phyloP scores from a whole-genome alignment of 1,140 invertebrate genomes.

The Galleria mellonella region DNA sequence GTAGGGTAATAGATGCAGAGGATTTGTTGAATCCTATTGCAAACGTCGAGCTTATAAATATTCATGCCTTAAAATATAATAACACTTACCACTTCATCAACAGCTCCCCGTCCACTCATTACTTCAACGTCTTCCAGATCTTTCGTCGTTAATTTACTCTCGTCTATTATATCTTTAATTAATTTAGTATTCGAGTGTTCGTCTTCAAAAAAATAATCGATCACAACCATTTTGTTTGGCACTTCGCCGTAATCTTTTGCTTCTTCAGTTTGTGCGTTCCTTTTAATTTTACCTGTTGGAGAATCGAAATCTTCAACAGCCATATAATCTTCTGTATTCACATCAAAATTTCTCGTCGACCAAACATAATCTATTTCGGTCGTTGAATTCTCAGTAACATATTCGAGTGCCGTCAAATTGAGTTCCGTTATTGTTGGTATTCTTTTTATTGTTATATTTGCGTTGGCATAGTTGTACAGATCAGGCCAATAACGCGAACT shows the following conservation, averaged over 20 bases:
- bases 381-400: constrained; percentile 20
- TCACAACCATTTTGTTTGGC: constrained; percentile 11
- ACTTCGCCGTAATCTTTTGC: constrained; percentile 27
- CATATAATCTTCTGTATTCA: constrained; percentile 16
- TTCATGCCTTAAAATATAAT: neutral
- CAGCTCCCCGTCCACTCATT: constrained; percentile 6
- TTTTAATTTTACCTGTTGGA: constrained; percentile 20
- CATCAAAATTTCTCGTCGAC: constrained; percentile 14
- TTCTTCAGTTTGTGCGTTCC: constrained; percentile 15
- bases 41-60: too few species aligned
- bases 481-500: constrained; percentile 55
- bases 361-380: constrained; percentile 30
- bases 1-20: too few species aligned
- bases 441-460: constrained; percentile 56
- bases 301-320: constrained; percentile 30
- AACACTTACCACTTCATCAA: constrained; percentile 2
- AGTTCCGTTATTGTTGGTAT: constrained; percentile 55
- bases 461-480: constrained; percentile 51
- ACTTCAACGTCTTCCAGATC: constrained; percentile 27
- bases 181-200: constrained; percentile 6
- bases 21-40: too few species aligned
- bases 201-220: constrained; percentile 28
- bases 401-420: constrained; percentile 28
- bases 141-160: constrained; percentile 25
- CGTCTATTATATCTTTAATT: constrained; percentile 27